phyloP scores from a whole-genome alignment of 1,140 invertebrate species.

The Drosophila nigrodunni region DNA sequence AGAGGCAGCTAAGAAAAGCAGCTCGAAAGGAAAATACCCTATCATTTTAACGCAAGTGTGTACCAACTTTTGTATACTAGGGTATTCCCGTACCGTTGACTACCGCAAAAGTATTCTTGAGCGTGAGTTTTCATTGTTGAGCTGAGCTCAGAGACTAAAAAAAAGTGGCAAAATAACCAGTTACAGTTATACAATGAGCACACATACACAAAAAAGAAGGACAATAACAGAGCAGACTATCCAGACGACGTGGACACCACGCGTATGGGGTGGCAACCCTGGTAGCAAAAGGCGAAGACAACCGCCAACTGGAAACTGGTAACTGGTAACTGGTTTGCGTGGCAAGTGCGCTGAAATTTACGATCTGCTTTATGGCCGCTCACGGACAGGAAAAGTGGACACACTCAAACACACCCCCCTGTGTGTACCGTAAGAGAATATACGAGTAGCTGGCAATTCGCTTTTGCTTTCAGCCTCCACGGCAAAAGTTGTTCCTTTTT shows the following conservation, averaged over 20 bases:
- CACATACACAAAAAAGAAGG: conserved; percentile 6
- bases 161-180: conserved; percentile 35
- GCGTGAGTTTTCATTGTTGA: conserved; percentile 55
- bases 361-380: conserved; percentile 72
- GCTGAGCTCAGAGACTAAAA: conserved; percentile 10
- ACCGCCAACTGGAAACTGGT: conserved; percentile 26
- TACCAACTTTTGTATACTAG: too few relatives aligned
- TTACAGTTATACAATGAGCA: conserved; percentile 52
- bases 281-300: conserved; percentile 36
- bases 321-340: conserved; percentile 28
- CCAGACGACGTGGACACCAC: not conserved
- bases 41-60: not conserved
- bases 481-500: conserved; percentile 32
- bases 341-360: conserved; percentile 67
- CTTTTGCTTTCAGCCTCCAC: conserved; percentile 27
- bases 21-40: conserved; percentile 18
- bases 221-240: conserved; percentile 25
- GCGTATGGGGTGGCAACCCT: conserved; percentile 39
- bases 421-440: conserved; percentile 25
- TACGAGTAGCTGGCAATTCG: conserved; percentile 28
- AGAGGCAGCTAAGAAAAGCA: conserved; percentile 8
- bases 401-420: conserved; percentile 13
- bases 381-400: conserved; percentile 52
- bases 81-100: conserved; percentile 14
- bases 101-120: conserved; percentile 56